Conservation (phyloP, 2,113 vertebrate species). For the Delphinapterus leucas region DNA sequence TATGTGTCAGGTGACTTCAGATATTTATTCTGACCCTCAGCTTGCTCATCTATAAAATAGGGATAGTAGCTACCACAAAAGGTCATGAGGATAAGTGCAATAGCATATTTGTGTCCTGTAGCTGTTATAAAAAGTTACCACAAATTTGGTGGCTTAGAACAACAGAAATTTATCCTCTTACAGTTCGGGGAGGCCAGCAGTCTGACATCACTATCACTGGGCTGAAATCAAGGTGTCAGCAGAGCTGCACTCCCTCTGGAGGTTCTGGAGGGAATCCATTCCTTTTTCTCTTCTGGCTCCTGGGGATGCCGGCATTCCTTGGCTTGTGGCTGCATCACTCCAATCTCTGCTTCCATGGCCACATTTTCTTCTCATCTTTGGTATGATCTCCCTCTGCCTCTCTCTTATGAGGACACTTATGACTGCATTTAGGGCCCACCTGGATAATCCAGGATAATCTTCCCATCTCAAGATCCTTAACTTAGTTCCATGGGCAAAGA, state of each 20-base stretch:
- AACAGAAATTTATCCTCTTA: not conserved
- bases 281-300: not conserved
- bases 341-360: not conserved
- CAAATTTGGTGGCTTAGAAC: not conserved
- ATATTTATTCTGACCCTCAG: not conserved
- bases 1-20: not conserved
- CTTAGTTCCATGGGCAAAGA: not conserved
- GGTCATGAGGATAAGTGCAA: not conserved
- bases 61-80: not conserved
- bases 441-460: not conserved
- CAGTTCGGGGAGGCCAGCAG: not conserved
- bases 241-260: not conserved
- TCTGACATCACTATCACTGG: not conserved
- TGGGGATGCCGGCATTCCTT: not conserved
- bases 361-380: not conserved
- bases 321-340: not conserved
- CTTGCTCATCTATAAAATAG: slow-evolving; percentile 4
- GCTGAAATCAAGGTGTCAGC: not conserved
- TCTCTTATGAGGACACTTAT: not conserved
- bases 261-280: not conserved
- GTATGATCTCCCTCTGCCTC: not conserved
- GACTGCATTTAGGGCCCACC: not conserved
- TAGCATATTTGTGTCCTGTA: not conserved
- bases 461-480: not conserved
- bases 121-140: not conserved